A percentile compares a stretch with the other conserved stretches of the same genome.
phyloP scores from a whole-genome alignment of 2,888 invertebrate genomes.

The Catocala fraxini region DNA sequence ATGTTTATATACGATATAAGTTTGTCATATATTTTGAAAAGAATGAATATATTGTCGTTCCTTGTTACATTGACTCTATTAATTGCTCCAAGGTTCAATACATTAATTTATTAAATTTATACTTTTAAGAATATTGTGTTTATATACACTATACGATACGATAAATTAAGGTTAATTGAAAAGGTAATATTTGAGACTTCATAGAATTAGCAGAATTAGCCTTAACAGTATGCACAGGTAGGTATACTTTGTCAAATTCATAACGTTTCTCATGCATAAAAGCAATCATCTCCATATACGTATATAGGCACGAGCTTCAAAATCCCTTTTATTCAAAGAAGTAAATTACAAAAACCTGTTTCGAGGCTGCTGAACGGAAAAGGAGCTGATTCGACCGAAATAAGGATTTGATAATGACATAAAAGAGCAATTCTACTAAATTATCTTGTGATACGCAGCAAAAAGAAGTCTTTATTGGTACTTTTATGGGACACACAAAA shows the following conservation, averaged over 20 bases:
- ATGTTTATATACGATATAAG: too few relatives aligned
- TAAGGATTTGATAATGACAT: slow-evolving; percentile 52
- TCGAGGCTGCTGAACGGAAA: slow-evolving; percentile 33
- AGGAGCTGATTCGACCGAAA: slow-evolving; percentile 47
- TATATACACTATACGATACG: too few relatives aligned
- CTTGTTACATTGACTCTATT: too few relatives aligned
- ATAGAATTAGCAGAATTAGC: too few relatives aligned
- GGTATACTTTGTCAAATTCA: not conserved
- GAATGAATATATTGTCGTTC: too few relatives aligned
- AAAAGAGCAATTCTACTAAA: slow-evolving; percentile 53
- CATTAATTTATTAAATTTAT: too few relatives aligned
- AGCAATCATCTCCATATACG: slow-evolving; percentile 14
- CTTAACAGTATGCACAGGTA: too few relatives aligned
- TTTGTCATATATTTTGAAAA: too few relatives aligned
- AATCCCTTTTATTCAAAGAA: slow-evolving; percentile 41
- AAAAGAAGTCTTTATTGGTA: slow-evolving; percentile 37
- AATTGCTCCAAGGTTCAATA: too few relatives aligned
- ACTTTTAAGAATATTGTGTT: too few relatives aligned
- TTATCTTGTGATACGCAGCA: slow-evolving; percentile 45
- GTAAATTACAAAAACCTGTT: slow-evolving; percentile 46
- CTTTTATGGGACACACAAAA: slow-evolving; percentile 30
- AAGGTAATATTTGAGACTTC: too few relatives aligned
- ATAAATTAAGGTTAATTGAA: too few relatives aligned
- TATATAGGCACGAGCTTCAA: slow-evolving; percentile 9
- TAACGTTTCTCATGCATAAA: slow-evolving; percentile 4